Conservation (phyloP, 2,113 vertebrate genomes). For the Engraulis encrasicolus region DNA sequence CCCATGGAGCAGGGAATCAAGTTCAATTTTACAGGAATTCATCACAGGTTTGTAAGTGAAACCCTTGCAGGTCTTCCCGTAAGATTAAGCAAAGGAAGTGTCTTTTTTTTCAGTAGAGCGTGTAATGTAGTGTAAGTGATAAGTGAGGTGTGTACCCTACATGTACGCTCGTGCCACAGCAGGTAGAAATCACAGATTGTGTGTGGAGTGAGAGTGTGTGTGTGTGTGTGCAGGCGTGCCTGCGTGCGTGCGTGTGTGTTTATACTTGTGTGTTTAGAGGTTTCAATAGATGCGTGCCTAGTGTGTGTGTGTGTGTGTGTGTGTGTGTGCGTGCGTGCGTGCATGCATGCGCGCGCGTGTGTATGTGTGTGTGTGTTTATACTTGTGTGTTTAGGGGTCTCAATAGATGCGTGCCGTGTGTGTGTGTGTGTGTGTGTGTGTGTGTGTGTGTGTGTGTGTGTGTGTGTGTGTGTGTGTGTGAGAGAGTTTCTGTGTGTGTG, state of each 20-base stretch:
- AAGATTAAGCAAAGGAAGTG: neutral
- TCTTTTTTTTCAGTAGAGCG: neutral
- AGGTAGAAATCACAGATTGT: slow-evolving; percentile 27
- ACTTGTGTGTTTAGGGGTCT: neutral
- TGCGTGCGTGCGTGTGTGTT: slow-evolving; percentile 9
- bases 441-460: neutral
- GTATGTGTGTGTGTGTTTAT: neutral
- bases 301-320: slow-evolving; percentile 25
- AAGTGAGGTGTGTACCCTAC: neutral
- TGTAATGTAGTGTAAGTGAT: neutral
- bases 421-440: neutral
- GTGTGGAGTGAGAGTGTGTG: slow-evolving; percentile 19
- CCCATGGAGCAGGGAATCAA: neutral
- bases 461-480: slow-evolving; percentile 1
- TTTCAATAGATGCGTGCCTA: too few relatives aligned
- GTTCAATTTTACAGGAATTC: neutral
- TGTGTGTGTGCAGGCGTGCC: neutral
- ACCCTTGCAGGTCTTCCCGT: neutral
- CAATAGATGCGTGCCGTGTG: neutral
- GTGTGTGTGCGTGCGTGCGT: slow-evolving; percentile 12
- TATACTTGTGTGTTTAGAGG: slow-evolving; percentile 5
- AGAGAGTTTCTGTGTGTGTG: slow-evolving; percentile 24
- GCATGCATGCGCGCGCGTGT: slow-evolving; percentile 7
- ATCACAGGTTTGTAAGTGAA: neutral
- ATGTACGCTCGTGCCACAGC: slow-evolving; percentile 7